Evolutionary conservation across 1,140 invertebrate genomes (phyloP).

Genomic region (Nomia melanderi): DNA sequence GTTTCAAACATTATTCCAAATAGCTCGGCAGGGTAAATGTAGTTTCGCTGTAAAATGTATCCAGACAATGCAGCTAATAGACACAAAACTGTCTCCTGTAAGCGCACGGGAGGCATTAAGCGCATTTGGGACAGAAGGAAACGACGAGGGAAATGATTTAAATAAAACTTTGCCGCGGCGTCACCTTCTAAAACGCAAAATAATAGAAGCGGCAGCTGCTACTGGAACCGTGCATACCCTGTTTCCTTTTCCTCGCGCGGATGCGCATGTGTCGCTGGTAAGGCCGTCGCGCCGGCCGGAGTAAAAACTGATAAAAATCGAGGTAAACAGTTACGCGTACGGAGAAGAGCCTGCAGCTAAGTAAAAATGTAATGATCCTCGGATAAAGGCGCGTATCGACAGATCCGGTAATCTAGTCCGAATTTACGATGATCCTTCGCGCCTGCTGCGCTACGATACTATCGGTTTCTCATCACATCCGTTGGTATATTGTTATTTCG

Average conservation of each 20-base stretch:
- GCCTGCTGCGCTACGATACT: slow-evolving; percentile 53
- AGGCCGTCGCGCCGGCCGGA: slow-evolving; percentile 26
- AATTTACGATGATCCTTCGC: slow-evolving; percentile 57
- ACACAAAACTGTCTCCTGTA: slow-evolving; percentile 5
- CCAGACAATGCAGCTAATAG: neutral
- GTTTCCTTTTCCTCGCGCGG: slow-evolving; percentile 22
- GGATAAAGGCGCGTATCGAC: slow-evolving; percentile 47
- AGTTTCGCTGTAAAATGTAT: neutral
- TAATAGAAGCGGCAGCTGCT: slow-evolving; percentile 54
- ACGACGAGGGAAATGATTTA: slow-evolving; percentile 41
- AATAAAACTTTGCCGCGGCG: slow-evolving; percentile 35
- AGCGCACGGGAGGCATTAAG: slow-evolving; percentile 18
- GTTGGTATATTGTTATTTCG: slow-evolving; percentile 65
- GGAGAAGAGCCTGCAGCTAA: slow-evolving; percentile 15
- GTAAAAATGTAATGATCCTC: slow-evolving; percentile 46
- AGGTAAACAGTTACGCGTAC: slow-evolving; percentile 43
- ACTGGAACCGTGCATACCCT: slow-evolving; percentile 12
- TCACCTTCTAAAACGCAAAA: slow-evolving; percentile 53
- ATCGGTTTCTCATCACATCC: slow-evolving; percentile 71
- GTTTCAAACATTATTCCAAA: neutral
- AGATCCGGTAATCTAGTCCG: slow-evolving; percentile 28
- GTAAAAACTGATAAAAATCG: slow-evolving; percentile 60
- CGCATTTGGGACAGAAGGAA: slow-evolving; percentile 15
- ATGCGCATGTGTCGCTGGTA: slow-evolving; percentile 38
- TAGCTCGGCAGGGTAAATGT: neutral